These are phyloP conservation scores for Therioaphis trifolii DNA, from an alignment of 2,888 invertebrate genomes.

Conservation along the genomic window DNA sequence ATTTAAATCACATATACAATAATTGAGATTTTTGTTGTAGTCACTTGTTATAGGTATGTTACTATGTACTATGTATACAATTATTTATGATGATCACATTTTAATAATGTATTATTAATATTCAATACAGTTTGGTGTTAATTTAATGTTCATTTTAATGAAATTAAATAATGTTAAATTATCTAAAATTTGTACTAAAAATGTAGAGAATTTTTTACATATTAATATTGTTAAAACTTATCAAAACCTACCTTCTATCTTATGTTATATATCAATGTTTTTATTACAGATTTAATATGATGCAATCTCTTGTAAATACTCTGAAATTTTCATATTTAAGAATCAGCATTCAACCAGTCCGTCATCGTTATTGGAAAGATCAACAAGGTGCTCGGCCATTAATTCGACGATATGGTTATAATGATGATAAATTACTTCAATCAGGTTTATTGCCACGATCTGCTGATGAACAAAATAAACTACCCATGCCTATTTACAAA, in stretches of 20 bases:
- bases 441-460: constrained; percentile 79
- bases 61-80: too few species aligned
- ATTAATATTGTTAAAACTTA: too few species aligned
- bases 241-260: too few species aligned
- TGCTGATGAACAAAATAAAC: constrained; percentile 70
- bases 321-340: constrained; percentile 45
- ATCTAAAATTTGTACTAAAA: too few species aligned
- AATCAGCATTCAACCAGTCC: constrained; percentile 59
- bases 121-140: neutral
- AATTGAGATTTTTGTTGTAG: too few species aligned
- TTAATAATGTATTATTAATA: too few species aligned
- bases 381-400: constrained; percentile 60
- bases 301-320: constrained; percentile 46
- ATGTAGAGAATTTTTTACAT: too few species aligned
- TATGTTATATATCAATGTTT: neutral
- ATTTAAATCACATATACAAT: too few species aligned
- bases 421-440: constrained; percentile 68
- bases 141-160: too few species aligned
- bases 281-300: constrained; percentile 26
- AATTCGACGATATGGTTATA: constrained; percentile 79
- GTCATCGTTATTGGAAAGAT: constrained; percentile 64
- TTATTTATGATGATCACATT: too few species aligned
- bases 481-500: constrained; percentile 75
- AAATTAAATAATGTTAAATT: too few species aligned
- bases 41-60: too few species aligned